Percentiles rank a stretch among this genome's conserved stretches.
Conservation (phyloP, 2,888 invertebrate genomes). For the Augiades crinisus region DNA sequence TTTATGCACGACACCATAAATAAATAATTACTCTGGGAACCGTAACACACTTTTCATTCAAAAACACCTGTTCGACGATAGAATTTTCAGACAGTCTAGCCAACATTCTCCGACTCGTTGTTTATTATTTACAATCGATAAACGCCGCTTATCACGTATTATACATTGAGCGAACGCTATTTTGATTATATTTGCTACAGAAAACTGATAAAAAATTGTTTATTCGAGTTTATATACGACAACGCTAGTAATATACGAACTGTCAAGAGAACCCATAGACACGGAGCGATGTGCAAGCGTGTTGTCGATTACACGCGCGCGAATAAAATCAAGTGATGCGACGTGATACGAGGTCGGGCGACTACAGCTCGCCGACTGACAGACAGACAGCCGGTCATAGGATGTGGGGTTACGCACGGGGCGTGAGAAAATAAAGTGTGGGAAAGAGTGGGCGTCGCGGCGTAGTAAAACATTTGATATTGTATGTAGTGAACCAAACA, state of each 20-base stretch:
- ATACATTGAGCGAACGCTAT: slow-evolving; percentile 34
- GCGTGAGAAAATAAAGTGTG: slow-evolving; percentile 92
- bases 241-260: slow-evolving; percentile 73
- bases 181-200: slow-evolving; percentile 35
- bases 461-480: slow-evolving; percentile 84
- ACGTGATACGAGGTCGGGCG: slow-evolving; percentile 35
- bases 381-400: slow-evolving; percentile 79
- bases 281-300: slow-evolving; percentile 54
- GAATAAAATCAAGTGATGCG: slow-evolving; percentile 50
- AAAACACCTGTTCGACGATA: slow-evolving; percentile 89
- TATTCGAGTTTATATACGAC: slow-evolving; percentile 63
- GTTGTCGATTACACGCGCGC: slow-evolving; percentile 61
- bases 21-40: slow-evolving; percentile 76
- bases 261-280: slow-evolving; percentile 76
- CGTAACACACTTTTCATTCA: slow-evolving; percentile 83
- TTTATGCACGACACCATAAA: slow-evolving; percentile 75
- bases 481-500: slow-evolving; percentile 76
- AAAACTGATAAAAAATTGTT: slow-evolving; percentile 53
- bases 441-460: slow-evolving; percentile 87
- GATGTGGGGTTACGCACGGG: slow-evolving; percentile 89
- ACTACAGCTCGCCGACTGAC: slow-evolving; percentile 47
- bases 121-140: slow-evolving; percentile 39
- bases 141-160: slow-evolving; percentile 28
- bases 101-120: slow-evolving; percentile 54
- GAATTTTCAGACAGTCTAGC: slow-evolving; percentile 85